These are phyloP conservation scores for Volucella inanis DNA, from an alignment of 2,888 invertebrate species.

Conservation along the genomic window DNA sequence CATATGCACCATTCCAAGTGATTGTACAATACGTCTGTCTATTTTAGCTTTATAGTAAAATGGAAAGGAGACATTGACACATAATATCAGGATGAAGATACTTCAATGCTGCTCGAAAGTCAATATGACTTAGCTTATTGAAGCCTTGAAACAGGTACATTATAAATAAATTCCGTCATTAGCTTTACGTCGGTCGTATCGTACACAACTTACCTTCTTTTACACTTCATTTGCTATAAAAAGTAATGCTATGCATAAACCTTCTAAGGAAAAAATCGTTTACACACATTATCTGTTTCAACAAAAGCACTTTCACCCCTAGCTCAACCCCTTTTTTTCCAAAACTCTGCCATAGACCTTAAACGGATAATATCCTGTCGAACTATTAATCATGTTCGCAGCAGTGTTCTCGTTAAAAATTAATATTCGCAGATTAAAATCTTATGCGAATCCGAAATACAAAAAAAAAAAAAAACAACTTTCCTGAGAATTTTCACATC, in stretches of 20 bases:
- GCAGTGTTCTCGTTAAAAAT: conserved; percentile 74
- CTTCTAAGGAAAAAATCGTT: conserved; percentile 24
- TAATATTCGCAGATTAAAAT: conserved; percentile 75
- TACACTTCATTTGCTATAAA: conserved; percentile 28
- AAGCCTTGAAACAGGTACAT: no score
- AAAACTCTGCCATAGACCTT: conserved; percentile 36
- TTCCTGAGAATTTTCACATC: conserved; percentile 33
- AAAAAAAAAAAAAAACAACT: not conserved
- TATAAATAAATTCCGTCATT: no score
- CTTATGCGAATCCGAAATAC: conserved; percentile 63
- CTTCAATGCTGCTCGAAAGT: no score
- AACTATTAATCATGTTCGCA: conserved; percentile 74
- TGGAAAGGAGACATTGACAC: no score
- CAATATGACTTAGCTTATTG: no score
- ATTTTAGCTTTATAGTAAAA: no score
- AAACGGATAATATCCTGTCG: conserved; percentile 71
- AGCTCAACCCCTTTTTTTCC: conserved; percentile 33
- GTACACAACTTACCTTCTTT: not conserved
- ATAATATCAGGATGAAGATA: no score
- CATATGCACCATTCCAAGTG: no score
- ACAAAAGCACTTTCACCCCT: conserved; percentile 1
- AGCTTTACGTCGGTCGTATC: no score
- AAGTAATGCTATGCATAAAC: conserved; percentile 21
- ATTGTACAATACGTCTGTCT: no score
- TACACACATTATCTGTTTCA: conserved; percentile 29